Conservation (phyloP, 2,113 vertebrate species). For the Sander lucioperca region DNA sequence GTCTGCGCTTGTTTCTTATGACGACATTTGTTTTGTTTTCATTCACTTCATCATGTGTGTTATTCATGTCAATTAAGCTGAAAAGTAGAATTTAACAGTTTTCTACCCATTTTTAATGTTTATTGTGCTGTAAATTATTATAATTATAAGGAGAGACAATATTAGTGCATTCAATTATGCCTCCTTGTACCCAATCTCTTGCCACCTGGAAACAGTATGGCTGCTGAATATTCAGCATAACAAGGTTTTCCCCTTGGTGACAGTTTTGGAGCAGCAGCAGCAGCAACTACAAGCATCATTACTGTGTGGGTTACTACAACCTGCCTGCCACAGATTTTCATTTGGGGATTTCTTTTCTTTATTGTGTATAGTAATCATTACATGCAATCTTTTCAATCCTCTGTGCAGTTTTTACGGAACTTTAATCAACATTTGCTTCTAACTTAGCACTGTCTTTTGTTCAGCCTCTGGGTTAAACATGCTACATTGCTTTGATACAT, state of each 20-base stretch:
- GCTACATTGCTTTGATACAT: not conserved
- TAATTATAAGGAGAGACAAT: constrained; percentile 18
- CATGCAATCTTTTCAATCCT: not conserved
- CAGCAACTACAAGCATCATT: constrained; percentile 26
- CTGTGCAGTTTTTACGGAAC: not conserved
- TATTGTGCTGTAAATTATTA: not conserved
- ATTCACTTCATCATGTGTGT: not conserved
- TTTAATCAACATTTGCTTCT: not conserved
- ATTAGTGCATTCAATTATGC: constrained; percentile 30
- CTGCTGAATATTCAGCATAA: constrained; percentile 62
- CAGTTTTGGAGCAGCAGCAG: constrained; percentile 51
- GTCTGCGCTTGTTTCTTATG: not conserved
- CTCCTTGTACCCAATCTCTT: constrained; percentile 45
- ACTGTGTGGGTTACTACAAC: constrained; percentile 37
- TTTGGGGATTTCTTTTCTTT: not conserved
- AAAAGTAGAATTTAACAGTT: not conserved
- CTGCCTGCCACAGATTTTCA: constrained; percentile 16
- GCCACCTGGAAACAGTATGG: constrained; percentile 42
- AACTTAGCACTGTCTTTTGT: not conserved
- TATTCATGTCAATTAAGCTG: constrained; percentile 2
- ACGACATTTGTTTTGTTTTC: not conserved
- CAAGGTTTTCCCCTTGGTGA: constrained; percentile 51
- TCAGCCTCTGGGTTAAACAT: not conserved
- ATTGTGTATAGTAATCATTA: constrained; percentile 21
- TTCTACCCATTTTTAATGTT: not conserved